Base-by-base conservation (phyloP, 64 coral and sea anemone species). In the Pachyseris speciosa region DNA sequence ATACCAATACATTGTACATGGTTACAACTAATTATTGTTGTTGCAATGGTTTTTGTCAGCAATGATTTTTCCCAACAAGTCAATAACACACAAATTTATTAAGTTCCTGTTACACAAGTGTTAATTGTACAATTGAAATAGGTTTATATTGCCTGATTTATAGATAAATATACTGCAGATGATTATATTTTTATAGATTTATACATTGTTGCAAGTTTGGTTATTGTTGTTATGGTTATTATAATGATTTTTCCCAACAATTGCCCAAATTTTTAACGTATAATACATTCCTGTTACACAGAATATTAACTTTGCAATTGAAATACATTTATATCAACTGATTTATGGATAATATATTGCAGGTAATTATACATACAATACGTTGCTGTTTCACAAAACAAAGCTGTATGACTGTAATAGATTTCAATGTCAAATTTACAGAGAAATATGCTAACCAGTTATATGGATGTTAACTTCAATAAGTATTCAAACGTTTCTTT, bases 381-480 rank as follows among this genome's bases (percentile, higher is more conserved):
- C 58, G 20, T 87, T 87, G 72, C 84, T 87, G 67, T 87, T 87
- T 72, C 84, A 87, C 84, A 74, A 72, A 87, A 87, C 68, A 74
- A 57, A 27, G 73, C 49, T 39, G 72, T 87, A 87, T 74, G 84
- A 72, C 25, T 87, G 68, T 87, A 74, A 74, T 87, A 87, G 67
- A 87, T 87, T 87, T 87, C 68, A 58, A 72, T 87, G 84, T 87
- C 84, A 87, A 87, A 73, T 87, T 74, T 87, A 87, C 84, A 87
- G 84, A 87, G 51, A 77, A 77, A 88, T 88, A 88, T 76, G 52
- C 74, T 47, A 64, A 88, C 71, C 61, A 88, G 69, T 88, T 88
- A 76, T 48, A 88, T 88, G 86, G 71, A 76, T 88, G 86, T 88
- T 88, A 88, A 88, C n/a, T 77, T 88, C 86, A 77, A 88, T 88